These are phyloP conservation scores for Eulemur rufifrons DNA, from an alignment of 2,113 vertebrate species.

Conservation along the genomic window DNA sequence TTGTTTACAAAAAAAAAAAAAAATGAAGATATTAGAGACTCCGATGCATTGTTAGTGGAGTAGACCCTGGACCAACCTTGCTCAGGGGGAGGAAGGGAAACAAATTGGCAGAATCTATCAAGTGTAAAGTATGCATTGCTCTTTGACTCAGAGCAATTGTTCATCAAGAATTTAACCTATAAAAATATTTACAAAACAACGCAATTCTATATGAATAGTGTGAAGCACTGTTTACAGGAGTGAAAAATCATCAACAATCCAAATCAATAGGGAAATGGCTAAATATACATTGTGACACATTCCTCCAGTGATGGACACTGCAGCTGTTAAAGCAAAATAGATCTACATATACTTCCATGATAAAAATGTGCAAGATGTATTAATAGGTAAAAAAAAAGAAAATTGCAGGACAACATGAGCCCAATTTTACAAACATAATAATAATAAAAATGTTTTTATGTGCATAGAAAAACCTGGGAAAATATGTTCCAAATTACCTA, in stretches of 20 bases:
- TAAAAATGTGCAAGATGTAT: background rate
- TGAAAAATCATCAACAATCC: slow-evolving; percentile 52
- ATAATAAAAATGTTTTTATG: background rate
- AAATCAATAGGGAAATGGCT: slow-evolving; percentile 40
- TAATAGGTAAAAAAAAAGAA: background rate
- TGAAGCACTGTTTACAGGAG: background rate
- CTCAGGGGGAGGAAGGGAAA: background rate
- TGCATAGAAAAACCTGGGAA: background rate
- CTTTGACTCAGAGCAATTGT: background rate
- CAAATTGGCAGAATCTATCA: background rate
- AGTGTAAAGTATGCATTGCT: background rate
- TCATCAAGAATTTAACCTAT: background rate
- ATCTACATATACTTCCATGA: background rate
- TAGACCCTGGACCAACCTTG: background rate
- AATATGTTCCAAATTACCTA: background rate
- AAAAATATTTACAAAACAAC: background rate
- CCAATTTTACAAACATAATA: background rate
- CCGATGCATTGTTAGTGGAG: background rate
- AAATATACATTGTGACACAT: slow-evolving; percentile 15
- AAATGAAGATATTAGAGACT: background rate
- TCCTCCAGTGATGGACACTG: background rate
- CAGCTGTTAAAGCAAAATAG: slow-evolving; percentile 34
- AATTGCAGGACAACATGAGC: background rate
- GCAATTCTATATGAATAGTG: background rate
- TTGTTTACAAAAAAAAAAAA: too few species aligned